Evolutionary conservation across 2,113 vertebrate genomes (phyloP).

Genomic region (Gavialis gangeticus): DNA sequence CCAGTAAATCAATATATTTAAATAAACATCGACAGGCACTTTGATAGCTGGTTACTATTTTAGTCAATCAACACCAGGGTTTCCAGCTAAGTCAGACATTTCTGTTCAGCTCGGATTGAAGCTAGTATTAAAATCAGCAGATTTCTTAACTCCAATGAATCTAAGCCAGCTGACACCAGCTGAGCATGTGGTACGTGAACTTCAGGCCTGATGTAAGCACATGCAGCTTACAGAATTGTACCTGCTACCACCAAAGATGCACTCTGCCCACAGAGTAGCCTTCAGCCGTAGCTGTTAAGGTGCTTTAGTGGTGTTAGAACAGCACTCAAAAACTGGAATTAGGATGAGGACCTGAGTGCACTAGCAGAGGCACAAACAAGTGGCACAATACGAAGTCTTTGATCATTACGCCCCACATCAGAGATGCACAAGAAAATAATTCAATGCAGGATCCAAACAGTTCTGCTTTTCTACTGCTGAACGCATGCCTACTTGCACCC

Average conservation of each 20-base stretch:
- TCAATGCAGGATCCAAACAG: neutral
- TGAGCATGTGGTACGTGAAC: neutral
- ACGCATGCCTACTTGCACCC: neutral
- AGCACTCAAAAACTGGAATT: neutral
- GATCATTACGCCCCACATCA: neutral
- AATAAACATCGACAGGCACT: neutral
- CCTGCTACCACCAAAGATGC: neutral
- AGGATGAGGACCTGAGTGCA: neutral
- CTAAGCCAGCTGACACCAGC: neutral
- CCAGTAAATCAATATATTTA: neutral
- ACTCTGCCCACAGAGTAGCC: neutral
- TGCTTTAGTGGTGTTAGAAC: neutral
- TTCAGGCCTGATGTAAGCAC: too few relatives aligned
- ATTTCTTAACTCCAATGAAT: neutral
- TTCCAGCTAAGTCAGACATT: neutral
- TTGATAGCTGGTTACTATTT: neutral
- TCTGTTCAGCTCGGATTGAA: too few relatives aligned
- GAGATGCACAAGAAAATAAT: neutral
- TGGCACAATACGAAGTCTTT: neutral
- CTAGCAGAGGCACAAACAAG: fast-evolving
- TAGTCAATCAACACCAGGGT: neutral
- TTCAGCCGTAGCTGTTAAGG: fast-evolving
- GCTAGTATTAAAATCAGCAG: neutral
- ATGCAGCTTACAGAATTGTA: neutral
- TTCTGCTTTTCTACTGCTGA: neutral